Base-by-base conservation (phyloP, 2,888 invertebrate genomes). In the Petrophora chlorosata region DNA sequence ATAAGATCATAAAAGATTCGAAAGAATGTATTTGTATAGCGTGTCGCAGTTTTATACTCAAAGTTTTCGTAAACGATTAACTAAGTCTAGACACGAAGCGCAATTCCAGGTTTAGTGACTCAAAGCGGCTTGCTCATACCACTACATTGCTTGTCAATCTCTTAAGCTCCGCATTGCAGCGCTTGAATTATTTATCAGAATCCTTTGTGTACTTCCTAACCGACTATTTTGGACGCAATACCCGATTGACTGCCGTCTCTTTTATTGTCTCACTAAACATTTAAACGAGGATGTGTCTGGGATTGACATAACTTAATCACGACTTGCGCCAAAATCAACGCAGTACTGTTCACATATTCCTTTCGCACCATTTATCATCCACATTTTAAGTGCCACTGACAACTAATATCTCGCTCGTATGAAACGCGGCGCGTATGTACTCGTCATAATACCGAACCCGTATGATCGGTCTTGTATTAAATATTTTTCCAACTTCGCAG, bases 181-280 rank as follows among this genome's bases (percentile, higher is more conserved):
- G 72, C 78, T 81, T 86, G 80, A 85, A 82, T 86, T 86, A 86
- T 87, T 84, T 85, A 87, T 85, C 72, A 82, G 76, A 70, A 69
- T 73, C 76, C 79, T 82, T 81, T 83, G 78, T 79, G 78, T 45
- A 44, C 39, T 30, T 53, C 43, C 74, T 74, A 80, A 74, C 65
- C 70, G 68, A 70, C 73, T 66, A 74, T 77, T 75, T 73, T 62
- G 55, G 67, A 35, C 53, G 42, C 43, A 63, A 65, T 56, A 67
- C 57, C 59, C 57, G 59, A 67, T 66, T 66, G 65, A 56, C 61
- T 55, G 59, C 62, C 62, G 62, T 63, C 65, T 70, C 61, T 71
- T 73, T 70, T 70, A 71, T 70, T 69, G 64, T 67, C 63, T 63
- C 55, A 59, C 66, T 63, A 59, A 65, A 61, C 58, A 63, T 67